A percentile compares a stretch with the other conserved stretches of the same genome.
phyloP scores from a whole-genome alignment of 1,140 invertebrate species.

The Orchesella cincta region DNA sequence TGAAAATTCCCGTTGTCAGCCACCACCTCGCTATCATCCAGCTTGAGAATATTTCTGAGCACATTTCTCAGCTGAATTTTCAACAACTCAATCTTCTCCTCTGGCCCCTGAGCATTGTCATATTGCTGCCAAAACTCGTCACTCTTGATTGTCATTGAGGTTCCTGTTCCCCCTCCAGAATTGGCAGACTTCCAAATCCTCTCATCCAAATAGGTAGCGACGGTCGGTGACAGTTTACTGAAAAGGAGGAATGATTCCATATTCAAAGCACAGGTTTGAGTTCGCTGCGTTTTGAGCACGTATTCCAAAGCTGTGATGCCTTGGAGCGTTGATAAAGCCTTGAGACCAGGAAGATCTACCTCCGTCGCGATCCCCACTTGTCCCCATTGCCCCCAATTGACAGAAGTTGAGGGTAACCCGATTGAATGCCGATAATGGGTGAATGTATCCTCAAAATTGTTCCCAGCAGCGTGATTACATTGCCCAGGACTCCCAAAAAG shows the following conservation, averaged over 20 bases:
- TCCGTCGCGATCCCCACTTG: neutral
- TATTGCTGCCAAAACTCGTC: neutral
- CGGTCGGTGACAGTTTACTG: neutral
- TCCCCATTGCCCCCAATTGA: neutral
- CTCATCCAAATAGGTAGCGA: neutral
- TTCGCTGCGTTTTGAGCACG: neutral
- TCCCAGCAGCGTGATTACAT: neutral
- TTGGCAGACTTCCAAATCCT: neutral
- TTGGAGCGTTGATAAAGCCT: neutral
- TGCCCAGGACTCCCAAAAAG: neutral
- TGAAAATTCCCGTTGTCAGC: neutral
- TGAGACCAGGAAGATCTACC: neutral
- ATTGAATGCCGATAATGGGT: neutral
- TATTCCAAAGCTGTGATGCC: neutral
- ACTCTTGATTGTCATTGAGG: neutral
- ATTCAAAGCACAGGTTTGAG: too few relatives aligned
- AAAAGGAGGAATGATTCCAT: neutral
- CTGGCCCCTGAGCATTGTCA: neutral
- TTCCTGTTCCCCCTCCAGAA: neutral
- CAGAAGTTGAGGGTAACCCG: neutral
- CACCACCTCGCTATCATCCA: neutral
- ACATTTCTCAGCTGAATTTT: neutral
- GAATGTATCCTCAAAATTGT: constrained; percentile 12
- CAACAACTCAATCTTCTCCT: neutral
- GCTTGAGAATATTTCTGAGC: neutral